Evolutionary conservation across 2,113 vertebrate genomes (phyloP), one percentile per base, ranked within the genome.

Genomic region (Suricata suricatta): DNA sequence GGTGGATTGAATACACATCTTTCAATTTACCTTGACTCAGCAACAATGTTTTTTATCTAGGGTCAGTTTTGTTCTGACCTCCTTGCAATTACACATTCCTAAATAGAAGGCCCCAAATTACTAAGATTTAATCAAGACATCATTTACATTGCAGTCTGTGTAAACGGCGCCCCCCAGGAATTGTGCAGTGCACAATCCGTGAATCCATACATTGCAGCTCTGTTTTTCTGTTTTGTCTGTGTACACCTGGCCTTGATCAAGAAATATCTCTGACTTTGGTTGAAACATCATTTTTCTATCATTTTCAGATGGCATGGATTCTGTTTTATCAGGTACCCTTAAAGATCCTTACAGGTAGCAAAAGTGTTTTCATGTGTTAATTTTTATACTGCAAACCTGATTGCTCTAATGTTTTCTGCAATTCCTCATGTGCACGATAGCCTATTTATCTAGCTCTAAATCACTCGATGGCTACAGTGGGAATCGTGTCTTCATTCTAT

Each of bases 51-150:
- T 63, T 95, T 35, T 50, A 50, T 50, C 50, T 50, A 50, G 76
- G 41, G 69, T 90, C 63, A 84, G 71, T 85, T 96, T 90, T 72
- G 8, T 84, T 93, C n/a, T 82, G 64, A 72, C 38, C 84, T 93
- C 79, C 74, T 76, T 86, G 21, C 7, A 63, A 13, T 11, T 11
- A n/a, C 50, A 90, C 0, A n/a, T 88, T 93, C 72, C 44, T 68
- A 38, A 96, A 71, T 38, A 88, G 88, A 76, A 90, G 33, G 77
- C 19, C 90, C 35, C 60, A n/a, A 90, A 84, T 95, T 54, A 85
- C 47, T 52, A n/a, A 93, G 44, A 63, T 66, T 52, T 88, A 86
- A 54, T 90, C 63, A 84, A 72, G 47, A 14, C 69, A 63, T 7
- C 81, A 29, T 66, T 69, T 35, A 63, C 47, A 14, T 35, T 69